phyloP scores from a whole-genome alignment of 2,888 invertebrate species.

The Homarus gammarus region DNA sequence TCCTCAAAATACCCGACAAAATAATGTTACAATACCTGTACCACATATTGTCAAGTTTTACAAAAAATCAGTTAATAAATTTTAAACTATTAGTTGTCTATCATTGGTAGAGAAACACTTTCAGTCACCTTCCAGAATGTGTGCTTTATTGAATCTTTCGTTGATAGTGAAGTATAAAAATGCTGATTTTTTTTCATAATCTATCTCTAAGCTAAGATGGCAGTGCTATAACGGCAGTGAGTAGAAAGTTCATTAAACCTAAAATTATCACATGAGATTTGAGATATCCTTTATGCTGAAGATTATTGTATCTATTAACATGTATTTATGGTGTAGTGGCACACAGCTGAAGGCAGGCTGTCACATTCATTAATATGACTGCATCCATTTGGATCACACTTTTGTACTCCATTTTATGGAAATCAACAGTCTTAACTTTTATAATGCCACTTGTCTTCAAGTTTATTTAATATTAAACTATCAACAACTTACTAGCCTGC shows the following conservation, averaged over 20 bases:
- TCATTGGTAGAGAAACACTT: neutral
- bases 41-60: too few relatives aligned
- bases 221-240: slow-evolving; percentile 56
- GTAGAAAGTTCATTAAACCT: slow-evolving; percentile 29
- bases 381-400: neutral
- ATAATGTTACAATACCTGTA: too few relatives aligned
- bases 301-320: slow-evolving; percentile 7
- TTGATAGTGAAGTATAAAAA: slow-evolving; percentile 19
- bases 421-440: neutral
- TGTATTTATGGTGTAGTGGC: slow-evolving; percentile 30
- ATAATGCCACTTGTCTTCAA: neutral
- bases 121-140: neutral
- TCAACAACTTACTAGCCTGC: neutral
- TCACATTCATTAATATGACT: neutral
- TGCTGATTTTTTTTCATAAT: slow-evolving; percentile 18
- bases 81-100: too few relatives aligned
- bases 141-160: neutral
- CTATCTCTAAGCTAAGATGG: slow-evolving; percentile 40
- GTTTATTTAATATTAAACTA: neutral
- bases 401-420: neutral
- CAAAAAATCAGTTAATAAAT: too few relatives aligned
- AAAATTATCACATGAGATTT: slow-evolving; percentile 44
- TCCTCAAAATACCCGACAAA: too few relatives aligned
- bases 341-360: slow-evolving; percentile 48
- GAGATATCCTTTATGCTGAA: slow-evolving; percentile 21